Base-by-base conservation (phyloP, 2,113 vertebrate genomes). In the Urocitellus parryii region DNA sequence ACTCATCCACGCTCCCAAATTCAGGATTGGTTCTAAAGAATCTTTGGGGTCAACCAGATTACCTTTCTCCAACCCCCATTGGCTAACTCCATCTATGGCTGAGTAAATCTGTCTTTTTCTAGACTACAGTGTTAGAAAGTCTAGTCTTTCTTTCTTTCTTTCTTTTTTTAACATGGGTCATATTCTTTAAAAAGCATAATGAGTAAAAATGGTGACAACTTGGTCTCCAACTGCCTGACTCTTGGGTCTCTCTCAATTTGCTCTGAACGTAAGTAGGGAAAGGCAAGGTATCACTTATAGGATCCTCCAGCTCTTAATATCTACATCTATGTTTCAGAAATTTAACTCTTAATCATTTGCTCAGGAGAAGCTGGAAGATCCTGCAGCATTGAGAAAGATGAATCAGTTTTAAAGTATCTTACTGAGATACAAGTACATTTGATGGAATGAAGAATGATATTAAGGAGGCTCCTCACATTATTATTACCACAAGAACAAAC, bases 191-290 rank as follows among this genome's bases (percentile, higher is more conserved):
- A 93, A 78, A 63, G 16, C 29, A 70, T 42, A 77, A 88, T 58
- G 27, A 58, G 58, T 61, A 25, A 25, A 27, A 77, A 84, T 12
- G n/a, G 51, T 29, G 78, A 68, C 67, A 92, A 58, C 53, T 73
- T 73, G 42, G n/a, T 73, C 70, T 94, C 61, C 61, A 77, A n/a
- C 22, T 65, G 22, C 37, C 61, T 77, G 20, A 67, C 22, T 48
- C 5, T 61, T 88, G 32, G 2, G 25, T 81, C 22, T 89, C 95
- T 91, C 95, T 91, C 39, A 2, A 65, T 82, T 67, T 85, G 95
- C 77, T 92, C 61, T 56, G 9, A 51, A 18, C 65, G 63, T 56
- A 86, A 42, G 12, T n/a, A 4, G 45, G 11, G 14, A 27, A 88
- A 80, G 39, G 22, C 11, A 2, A 12, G 16, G 10, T 73, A 8